A percentile compares a stretch with the other conserved stretches of the same genome.
These are phyloP conservation scores for Cotesia chilonis DNA, from an alignment of 1,140 invertebrate species.

Conservation along the genomic window DNA sequence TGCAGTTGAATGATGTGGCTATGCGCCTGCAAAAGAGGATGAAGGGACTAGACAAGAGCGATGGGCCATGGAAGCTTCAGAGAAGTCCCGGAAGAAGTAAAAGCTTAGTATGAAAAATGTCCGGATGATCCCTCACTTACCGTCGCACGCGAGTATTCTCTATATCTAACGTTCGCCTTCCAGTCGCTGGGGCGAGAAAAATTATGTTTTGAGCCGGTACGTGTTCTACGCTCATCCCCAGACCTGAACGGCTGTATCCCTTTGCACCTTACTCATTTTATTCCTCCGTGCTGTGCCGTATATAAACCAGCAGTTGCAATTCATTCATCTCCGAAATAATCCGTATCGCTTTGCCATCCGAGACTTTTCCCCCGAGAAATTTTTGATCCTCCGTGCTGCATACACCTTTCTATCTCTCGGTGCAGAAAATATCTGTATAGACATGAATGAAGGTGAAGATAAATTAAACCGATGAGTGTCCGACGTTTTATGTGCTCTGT, in stretches of 20 bases:
- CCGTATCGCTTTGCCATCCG: conserved; percentile 24
- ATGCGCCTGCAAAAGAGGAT: conserved; percentile 6
- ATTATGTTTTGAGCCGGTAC: conserved; percentile 49
- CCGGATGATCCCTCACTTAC: conserved; percentile 51
- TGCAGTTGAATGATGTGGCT: conserved; percentile 9
- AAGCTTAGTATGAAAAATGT: conserved; percentile 58
- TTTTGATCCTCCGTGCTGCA: background rate
- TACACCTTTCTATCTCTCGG: background rate
- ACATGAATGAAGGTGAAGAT: conserved; percentile 4
- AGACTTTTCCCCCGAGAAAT: conserved; percentile 7
- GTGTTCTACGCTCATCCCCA: conserved; percentile 13
- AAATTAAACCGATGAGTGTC: conserved; percentile 29
- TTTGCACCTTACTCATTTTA: background rate
- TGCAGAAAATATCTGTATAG: no score
- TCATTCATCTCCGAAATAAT: conserved; percentile 26
- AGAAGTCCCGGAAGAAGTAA: conserved; percentile 39
- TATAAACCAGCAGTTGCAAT: conserved; percentile 8
- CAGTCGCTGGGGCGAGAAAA: conserved; percentile 45
- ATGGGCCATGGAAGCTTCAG: conserved; percentile 32
- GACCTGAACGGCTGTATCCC: background rate
- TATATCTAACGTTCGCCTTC: conserved; percentile 14
- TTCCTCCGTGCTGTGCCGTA: background rate
- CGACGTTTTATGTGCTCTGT: background rate
- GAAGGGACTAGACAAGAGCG: conserved; percentile 33
- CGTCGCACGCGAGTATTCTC: conserved; percentile 30